Base-by-base conservation (phyloP, 2,113 vertebrate genomes). In the Orycteropus afer region DNA sequence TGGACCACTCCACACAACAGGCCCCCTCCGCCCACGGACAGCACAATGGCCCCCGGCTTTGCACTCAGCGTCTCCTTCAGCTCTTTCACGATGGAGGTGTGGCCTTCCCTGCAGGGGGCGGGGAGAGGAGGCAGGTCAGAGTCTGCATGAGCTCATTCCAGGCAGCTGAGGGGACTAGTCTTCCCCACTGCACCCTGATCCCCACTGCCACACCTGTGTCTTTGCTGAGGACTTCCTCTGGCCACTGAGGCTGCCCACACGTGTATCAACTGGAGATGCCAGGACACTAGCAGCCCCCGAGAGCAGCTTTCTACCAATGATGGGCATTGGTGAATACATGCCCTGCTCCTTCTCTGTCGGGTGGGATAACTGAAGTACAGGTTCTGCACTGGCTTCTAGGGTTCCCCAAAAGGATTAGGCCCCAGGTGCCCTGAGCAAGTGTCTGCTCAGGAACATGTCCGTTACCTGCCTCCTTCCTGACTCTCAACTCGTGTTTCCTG, bases 11-110 rank as follows among this genome's bases (percentile, higher is more conserved):
- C 99, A 0, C 99, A 99, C 85, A 99, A 94, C 96, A 99, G 98
- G 53, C 99, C 99, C 0, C 99, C 99, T 0, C 99, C 99, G 2
- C 99, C 99, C 73, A 99, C 99, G 0, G 99, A 99, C 96, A 99
- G 95, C 37, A 97, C 98, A 0, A 99, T 98, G 4, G 98, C 99
- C 0, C 99, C 99, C 0, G 99, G 99, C 97, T 99, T 99, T 84
- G 94, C 89, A 0, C 78, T 96, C 95, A 99, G 90, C 6, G 98
- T 97, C 7, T 97, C 96, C 95, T 99, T 97, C 95, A 99, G 97
- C 95, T 99, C 99, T 86, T 96, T 98, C 89, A 99, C 98, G 23
- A 99, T 94, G 80, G 99, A 98, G 0, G 97, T 97, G 95, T 99
- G 99, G 42, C 99, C 99, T 97, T 99, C 98, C 99, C 99, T 99